Conservation (phyloP, 1,140 invertebrate genomes). For the Anastrepha obliqua region DNA sequence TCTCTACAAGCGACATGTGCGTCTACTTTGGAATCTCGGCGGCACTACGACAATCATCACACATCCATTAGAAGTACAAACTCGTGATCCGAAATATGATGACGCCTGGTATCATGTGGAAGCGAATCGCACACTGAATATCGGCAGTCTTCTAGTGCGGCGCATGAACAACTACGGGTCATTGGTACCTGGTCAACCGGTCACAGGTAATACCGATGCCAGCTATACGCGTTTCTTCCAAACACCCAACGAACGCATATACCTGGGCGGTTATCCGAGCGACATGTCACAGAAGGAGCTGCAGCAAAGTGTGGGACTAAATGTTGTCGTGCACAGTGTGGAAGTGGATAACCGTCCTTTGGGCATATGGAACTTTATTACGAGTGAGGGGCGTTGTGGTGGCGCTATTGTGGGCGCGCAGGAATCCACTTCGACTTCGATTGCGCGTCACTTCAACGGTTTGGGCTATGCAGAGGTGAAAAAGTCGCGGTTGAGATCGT, state of each 20-base stretch:
- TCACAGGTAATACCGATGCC: conserved; percentile 65
- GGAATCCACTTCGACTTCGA: conserved; percentile 66
- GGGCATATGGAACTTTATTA: conserved; percentile 91
- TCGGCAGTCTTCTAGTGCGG: conserved; percentile 68
- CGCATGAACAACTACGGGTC: conserved; percentile 71
- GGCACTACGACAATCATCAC: conserved; percentile 80
- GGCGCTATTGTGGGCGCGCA: conserved; percentile 70
- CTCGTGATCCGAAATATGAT: conserved; percentile 78
- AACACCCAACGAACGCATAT: conserved; percentile 76
- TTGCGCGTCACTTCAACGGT: conserved; percentile 81
- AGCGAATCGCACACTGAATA: conserved; percentile 78
- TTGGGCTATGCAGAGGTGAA: conserved; percentile 85
- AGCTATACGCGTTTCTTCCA: conserved; percentile 70
- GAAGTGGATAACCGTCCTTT: conserved; percentile 85
- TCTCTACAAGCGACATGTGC: conserved; percentile 84
- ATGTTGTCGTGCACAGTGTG: conserved; percentile 87
- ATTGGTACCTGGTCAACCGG: conserved; percentile 60
- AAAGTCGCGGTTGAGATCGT: conserved; percentile 78
- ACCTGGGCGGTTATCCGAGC: conserved; percentile 77
- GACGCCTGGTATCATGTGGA: conserved; percentile 85
- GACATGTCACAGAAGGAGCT: conserved; percentile 73
- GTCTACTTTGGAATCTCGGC: conserved; percentile 86
- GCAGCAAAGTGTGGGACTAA: conserved; percentile 76
- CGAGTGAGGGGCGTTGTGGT: conserved; percentile 80
- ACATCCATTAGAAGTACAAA: conserved; percentile 79